phyloP scores from a whole-genome alignment of 2,797 vertebrate genomes.

The Amazonetta brasiliensis region DNA sequence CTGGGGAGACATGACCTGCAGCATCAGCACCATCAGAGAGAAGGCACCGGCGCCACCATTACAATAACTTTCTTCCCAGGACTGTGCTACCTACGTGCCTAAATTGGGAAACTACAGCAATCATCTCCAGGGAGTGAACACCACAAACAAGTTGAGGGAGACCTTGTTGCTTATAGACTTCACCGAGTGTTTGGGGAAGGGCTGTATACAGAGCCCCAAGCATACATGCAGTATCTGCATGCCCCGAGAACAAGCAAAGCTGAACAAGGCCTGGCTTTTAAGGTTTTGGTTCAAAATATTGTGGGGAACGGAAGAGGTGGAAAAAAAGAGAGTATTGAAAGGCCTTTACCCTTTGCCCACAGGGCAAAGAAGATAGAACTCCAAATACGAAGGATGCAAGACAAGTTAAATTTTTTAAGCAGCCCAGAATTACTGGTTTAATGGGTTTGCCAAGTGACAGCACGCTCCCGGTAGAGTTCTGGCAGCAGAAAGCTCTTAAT shows the following conservation, averaged over 20 bases:
- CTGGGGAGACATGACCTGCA: background rate
- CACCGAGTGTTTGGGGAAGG: background rate
- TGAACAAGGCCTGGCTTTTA: background rate
- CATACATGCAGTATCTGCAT: background rate
- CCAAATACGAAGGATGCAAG: slow-evolving; percentile 1
- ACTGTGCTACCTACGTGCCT: background rate
- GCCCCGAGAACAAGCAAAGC: background rate
- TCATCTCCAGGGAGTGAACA: background rate
- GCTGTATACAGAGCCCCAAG: background rate
- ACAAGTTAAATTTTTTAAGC: slow-evolving; percentile 6
- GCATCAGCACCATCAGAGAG: background rate
- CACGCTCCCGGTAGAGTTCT: background rate
- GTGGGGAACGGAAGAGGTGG: background rate
- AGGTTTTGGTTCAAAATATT: background rate
- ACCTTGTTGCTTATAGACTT: background rate
- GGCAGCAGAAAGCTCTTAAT: slow-evolving; percentile 60
- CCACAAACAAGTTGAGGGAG: background rate
- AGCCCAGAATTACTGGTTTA: background rate
- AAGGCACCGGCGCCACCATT: background rate
- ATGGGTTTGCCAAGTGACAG: slow-evolving; percentile 22
- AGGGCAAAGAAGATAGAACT: background rate
- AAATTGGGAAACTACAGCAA: background rate
- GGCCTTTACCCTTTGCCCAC: background rate
- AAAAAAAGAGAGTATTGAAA: background rate
- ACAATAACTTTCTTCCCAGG: background rate